phyloP scores from a whole-genome alignment of 2,113 vertebrate species.

The Semicossyphus pulcher region DNA sequence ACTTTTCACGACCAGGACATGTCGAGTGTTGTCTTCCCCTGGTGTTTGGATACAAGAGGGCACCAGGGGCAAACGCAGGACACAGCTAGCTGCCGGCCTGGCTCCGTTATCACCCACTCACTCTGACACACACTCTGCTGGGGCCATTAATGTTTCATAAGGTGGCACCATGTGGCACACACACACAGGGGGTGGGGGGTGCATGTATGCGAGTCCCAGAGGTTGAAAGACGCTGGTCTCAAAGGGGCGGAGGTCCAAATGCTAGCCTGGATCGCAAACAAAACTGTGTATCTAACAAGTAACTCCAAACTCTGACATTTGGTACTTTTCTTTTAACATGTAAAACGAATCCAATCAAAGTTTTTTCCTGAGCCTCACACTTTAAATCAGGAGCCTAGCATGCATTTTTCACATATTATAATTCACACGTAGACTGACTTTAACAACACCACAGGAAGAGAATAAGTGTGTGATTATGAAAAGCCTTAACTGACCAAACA shows the following conservation, averaged over 20 bases:
- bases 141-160: conserved; percentile 62
- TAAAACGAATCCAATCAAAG: conserved; percentile 46
- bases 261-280: conserved; percentile 35
- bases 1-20: conserved; percentile 57
- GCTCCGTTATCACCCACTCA: conserved; percentile 65
- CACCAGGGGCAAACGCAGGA: conserved; percentile 62
- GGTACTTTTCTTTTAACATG: neutral
- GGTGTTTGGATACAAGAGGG: conserved; percentile 60
- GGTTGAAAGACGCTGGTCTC: conserved; percentile 35
- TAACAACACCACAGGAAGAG: conserved; percentile 60
- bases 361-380: conserved; percentile 35
- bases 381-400: conserved; percentile 42
- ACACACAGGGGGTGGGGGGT: conserved; percentile 3
- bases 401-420: conserved; percentile 56
- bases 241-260: conserved; percentile 8
- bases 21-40: conserved; percentile 70
- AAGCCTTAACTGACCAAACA: conserved; percentile 75
- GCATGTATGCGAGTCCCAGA: conserved; percentile 23
- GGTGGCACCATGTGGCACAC: conserved; percentile 43
- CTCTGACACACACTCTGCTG: conserved; percentile 48
- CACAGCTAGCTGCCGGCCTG: conserved; percentile 48
- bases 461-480: conserved; percentile 68
- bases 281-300: neutral
- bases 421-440: conserved; percentile 64
- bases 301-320: neutral